Percentiles rank a stretch among this genome's conserved stretches.
Conservation (phyloP, 1,140 invertebrate genomes). For the Acyrthosiphon pisum region DNA sequence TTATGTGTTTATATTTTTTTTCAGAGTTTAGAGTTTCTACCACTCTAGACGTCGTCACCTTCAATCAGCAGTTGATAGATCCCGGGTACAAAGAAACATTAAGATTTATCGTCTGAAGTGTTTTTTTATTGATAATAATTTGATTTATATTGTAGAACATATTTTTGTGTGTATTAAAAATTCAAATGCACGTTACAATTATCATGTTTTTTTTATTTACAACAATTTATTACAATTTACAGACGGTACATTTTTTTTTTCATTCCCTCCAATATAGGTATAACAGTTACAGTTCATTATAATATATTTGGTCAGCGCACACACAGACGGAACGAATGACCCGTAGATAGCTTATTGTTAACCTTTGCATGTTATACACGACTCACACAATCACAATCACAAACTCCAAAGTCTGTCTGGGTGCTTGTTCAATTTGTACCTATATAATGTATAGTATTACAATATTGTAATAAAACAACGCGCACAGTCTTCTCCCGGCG, state of each 20-base stretch:
- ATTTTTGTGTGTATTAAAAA: background rate
- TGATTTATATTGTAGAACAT: background rate
- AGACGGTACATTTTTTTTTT: conserved; percentile 1
- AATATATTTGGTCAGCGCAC: background rate
- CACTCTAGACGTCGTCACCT: background rate
- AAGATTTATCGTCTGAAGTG: background rate
- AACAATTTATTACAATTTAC: background rate
- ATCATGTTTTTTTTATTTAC: background rate
- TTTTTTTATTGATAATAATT: background rate
- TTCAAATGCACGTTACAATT: background rate
- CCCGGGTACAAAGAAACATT: background rate
- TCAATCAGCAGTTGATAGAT: background rate
- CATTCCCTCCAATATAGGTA: background rate
- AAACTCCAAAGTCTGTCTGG: conserved; percentile 24
- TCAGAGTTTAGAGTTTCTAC: background rate
- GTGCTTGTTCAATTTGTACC: background rate
- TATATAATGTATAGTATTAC: background rate
- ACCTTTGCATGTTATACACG: background rate
- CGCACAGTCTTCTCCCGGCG: background rate
- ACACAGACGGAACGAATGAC: background rate
- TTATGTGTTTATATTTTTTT: background rate
- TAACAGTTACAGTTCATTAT: background rate
- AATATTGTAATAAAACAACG: background rate
- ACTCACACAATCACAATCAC: background rate
- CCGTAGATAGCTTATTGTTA: conserved; percentile 23